Evolutionary conservation across 1,140 invertebrate genomes (phyloP), one percentile per base, ranked within the genome.

Genomic region (Monomorium pharaonis): DNA sequence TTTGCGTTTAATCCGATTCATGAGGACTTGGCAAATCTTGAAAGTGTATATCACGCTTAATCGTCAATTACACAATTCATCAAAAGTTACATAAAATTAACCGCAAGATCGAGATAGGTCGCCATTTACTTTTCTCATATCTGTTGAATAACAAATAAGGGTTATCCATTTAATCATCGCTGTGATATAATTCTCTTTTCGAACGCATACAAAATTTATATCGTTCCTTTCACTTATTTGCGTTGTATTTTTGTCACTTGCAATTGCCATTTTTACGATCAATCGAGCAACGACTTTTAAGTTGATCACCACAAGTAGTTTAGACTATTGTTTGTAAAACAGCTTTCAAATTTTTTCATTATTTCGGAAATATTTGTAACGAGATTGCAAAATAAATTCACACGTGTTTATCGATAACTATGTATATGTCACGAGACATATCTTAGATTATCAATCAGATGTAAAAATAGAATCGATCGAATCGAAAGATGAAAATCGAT

Each of bases 61-160:
- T 51, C 30, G 30, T 51, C 60, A 47, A 65, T 78, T 37, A 33
- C 33, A 49, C 33, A 37, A 78, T 49, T n/a, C n/a, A 65, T 63
- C 47, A 51, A 65, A 51, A 51, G 44, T 51, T 30, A 18, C 9
- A 24, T 63, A n/a, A n/a, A n/a, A 30, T 49, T 33, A 58, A 7
- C 3, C 2, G n/a, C 24, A 54, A 76, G 16, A 76, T 60, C 33
- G 33, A 76, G 54, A 42, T 58, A 74, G 49, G 18, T 74, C 47
- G 27, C 70, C 49, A 33, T 54, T 24, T 33, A 18, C 2, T 16
- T 72, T 51, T 74, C 18, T 49, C 14, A 30, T 27, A 51, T 7
- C 27, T 21, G 18, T 54, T 14, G 18, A 49, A 51, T 7, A 49
- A 49, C 3, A 21, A 56, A 27, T 42, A 16, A 60, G n/a, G 12